Evolutionary conservation across 64 coral and sea anemone genomes (phyloP).

Genomic region (Stichodactyla helianthus): DNA sequence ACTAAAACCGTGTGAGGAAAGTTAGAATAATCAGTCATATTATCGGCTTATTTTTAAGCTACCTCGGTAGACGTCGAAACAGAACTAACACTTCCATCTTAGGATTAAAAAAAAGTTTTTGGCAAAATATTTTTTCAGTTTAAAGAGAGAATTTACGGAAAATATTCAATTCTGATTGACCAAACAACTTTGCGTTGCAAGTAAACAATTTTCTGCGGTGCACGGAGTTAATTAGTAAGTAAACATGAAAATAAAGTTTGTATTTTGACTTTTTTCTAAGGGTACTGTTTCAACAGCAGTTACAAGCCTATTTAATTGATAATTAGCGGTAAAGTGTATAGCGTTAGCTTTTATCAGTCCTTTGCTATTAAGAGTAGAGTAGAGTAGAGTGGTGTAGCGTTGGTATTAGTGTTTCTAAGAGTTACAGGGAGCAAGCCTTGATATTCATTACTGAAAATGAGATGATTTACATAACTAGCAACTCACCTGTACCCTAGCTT

Average conservation of each 20-base stretch:
- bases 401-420: neutral
- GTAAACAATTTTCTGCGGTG: too few relatives aligned
- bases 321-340: neutral
- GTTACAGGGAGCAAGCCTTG: neutral
- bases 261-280: neutral
- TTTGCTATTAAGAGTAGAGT: neutral
- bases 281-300: neutral
- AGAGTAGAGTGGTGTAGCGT: neutral
- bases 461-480: neutral
- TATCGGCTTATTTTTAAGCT: too few relatives aligned
- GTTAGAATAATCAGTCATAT: too few relatives aligned
- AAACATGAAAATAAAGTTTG: neutral
- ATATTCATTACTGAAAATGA: neutral
- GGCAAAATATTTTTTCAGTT: too few relatives aligned
- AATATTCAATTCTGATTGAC: too few relatives aligned
- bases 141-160: too few relatives aligned
- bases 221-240: neutral
- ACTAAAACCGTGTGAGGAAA: too few relatives aligned
- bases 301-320: neutral
- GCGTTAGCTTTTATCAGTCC: neutral
- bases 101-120: too few relatives aligned
- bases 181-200: too few relatives aligned
- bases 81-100: too few relatives aligned
- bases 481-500: slow-evolving; percentile 79
- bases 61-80: too few relatives aligned